phyloP scores from a whole-genome alignment of 2,113 vertebrate species.

The Peromyscus californicus region DNA sequence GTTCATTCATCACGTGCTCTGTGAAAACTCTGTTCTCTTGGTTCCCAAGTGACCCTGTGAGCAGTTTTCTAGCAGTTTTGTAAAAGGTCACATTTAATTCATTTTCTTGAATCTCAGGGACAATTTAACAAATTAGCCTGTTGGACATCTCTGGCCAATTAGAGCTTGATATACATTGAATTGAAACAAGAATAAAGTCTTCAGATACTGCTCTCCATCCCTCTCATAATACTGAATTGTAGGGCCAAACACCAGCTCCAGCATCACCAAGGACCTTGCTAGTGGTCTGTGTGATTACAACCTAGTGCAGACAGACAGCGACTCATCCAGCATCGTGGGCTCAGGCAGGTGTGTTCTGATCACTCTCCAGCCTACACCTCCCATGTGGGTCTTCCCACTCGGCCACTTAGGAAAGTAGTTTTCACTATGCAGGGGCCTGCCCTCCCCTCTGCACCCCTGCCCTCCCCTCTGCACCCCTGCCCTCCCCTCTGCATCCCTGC shows the following conservation, averaged over 20 bases:
- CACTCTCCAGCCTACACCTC: slow-evolving; percentile 25
- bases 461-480: neutral
- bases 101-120: slow-evolving; percentile 43
- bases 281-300: slow-evolving; percentile 23
- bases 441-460: neutral
- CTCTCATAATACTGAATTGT: slow-evolving; percentile 18
- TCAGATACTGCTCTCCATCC: neutral
- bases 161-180: slow-evolving; percentile 28
- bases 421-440: neutral
- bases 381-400: neutral
- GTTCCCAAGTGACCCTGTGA: neutral
- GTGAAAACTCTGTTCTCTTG: neutral
- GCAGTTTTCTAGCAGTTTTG: slow-evolving; percentile 30
- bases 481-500: neutral
- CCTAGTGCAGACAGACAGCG: neutral
- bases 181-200: slow-evolving; percentile 51
- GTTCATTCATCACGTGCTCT: neutral
- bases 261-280: slow-evolving; percentile 42
- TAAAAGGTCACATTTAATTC: slow-evolving; percentile 7
- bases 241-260: neutral
- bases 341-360: neutral
- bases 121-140: slow-evolving; percentile 32
- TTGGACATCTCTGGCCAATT: slow-evolving; percentile 1
- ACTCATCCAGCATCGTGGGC: neutral
- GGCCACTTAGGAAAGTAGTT: neutral